Base-by-base conservation (phyloP, 1,140 invertebrate genomes). In the Drosophila kohkoa region DNA sequence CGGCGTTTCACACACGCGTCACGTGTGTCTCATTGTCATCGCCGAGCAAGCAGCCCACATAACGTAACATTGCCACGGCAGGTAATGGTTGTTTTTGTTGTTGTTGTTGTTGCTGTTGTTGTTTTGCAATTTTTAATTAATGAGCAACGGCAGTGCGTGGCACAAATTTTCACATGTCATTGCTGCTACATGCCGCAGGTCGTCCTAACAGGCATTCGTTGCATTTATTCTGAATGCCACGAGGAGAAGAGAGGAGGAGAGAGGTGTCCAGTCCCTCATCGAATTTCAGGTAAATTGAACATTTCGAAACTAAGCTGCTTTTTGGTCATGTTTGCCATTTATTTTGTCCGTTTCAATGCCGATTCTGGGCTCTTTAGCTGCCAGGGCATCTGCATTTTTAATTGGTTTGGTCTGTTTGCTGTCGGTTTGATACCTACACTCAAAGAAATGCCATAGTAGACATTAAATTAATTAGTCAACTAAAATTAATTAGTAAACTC, bases 101-200 rank as follows among this genome's bases (percentile, higher is more conserved):
- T 38, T 10, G 35, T 7, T 8, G 32, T 32, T 32, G 11, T 49
- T 51, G 62, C 58, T 77, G 72, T 73, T 77, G 77, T 57, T 86
- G 46, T 65, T 45, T 63, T 71, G 6, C 79, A 58, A 60, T 88
- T 88, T 89, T 89, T 80, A 88, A 88, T 88, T 88, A 88, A 88
- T 88, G 85, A 88, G 80, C 77, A 77, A 73, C 76, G 67, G 55
- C 68, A 60, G 54, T 55, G 80, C 69, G 62, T 75, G 65, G 67
- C 43, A 52, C 66, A 71, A 60, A 78, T 75, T 55, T 51, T 62
- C 67, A 25, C 76, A 65, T 75, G 76, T 71, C 75, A 75, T 35
- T 72, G 63, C 41, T 67, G 58, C 28, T 48, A 43, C 68, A 38
- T 51, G 41, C 48, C 30, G n/a, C 30, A 28, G 10, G 11, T 63